phyloP scores from a whole-genome alignment of 2,888 invertebrate genomes.

The Slavum lentiscoides region DNA sequence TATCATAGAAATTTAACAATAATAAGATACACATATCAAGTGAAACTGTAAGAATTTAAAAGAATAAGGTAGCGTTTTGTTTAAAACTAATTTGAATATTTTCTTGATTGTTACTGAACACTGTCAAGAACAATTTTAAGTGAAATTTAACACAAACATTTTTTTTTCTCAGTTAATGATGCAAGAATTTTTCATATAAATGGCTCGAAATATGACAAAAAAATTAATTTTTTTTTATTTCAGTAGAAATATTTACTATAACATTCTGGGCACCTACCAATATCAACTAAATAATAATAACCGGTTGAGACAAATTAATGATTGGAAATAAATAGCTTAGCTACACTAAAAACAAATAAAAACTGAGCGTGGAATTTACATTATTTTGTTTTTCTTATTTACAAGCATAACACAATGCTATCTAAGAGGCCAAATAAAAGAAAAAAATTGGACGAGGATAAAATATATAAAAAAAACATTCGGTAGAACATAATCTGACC shows the following conservation, averaged over 20 bases:
- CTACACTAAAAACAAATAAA: conserved; percentile 29
- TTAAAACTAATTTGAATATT: neutral
- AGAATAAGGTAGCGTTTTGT: neutral
- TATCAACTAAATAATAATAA: neutral
- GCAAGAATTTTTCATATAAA: neutral
- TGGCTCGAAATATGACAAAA: too few species aligned
- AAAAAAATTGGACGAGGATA: conserved; percentile 51
- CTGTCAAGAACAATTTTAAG: neutral
- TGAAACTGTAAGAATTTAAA: neutral
- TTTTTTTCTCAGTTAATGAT: neutral
- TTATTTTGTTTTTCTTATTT: neutral
- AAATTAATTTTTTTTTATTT: too few species aligned
- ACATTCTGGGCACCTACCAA: neutral
- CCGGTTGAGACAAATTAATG: conserved; percentile 15
- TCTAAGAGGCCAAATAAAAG: conserved; percentile 42
- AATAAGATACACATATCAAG: neutral
- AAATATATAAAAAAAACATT: conserved; percentile 27
- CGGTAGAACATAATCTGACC: conserved; percentile 50
- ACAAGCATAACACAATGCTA: conserved; percentile 40
- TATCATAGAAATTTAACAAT: too few species aligned
- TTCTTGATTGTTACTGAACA: neutral
- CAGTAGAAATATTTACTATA: neutral
- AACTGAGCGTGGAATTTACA: conserved; percentile 25
- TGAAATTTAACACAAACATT: neutral
- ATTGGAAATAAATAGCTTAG: conserved; percentile 16